phyloP scores from a whole-genome alignment of 2,888 invertebrate genomes.

The Ariolimax columbianus region DNA sequence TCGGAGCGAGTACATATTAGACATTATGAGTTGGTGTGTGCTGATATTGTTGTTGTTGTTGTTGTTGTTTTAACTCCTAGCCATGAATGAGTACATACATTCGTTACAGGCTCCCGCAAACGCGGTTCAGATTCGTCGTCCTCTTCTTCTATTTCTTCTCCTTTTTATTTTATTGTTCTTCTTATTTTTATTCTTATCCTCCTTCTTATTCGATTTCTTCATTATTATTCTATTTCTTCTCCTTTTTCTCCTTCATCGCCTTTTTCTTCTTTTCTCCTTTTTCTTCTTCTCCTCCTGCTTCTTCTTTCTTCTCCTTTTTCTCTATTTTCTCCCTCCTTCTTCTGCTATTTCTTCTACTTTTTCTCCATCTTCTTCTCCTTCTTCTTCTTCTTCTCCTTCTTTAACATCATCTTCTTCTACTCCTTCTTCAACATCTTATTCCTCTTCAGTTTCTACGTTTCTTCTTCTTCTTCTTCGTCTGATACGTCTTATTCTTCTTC shows the following conservation, averaged over 20 bases:
- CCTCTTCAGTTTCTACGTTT: background rate
- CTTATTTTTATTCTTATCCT: background rate
- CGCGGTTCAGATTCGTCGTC: no score
- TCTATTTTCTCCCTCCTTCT: background rate
- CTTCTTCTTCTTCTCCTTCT: conserved; percentile 1
- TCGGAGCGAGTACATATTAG: no score
- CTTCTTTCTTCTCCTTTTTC: background rate
- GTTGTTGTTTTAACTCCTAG: no score
- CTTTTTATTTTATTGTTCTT: background rate
- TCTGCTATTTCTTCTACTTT: background rate
- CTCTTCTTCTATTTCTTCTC: background rate
- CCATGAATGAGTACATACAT: no score
- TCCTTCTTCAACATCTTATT: background rate
- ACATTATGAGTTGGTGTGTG: no score
- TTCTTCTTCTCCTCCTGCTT: background rate
- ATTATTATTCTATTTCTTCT: background rate
- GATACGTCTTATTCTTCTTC: background rate
- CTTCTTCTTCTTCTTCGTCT: background rate
- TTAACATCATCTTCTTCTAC: background rate
- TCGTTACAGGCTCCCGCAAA: no score
- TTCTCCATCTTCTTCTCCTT: background rate
- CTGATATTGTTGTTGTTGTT: no score
- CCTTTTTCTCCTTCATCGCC: background rate
- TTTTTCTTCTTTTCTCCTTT: background rate
- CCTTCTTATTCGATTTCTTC: background rate